Percentiles rank a stretch among this genome's conserved stretches.
Evolutionary conservation across 2,113 vertebrate genomes (phyloP).

Genomic region (Fregata magnificens): DNA sequence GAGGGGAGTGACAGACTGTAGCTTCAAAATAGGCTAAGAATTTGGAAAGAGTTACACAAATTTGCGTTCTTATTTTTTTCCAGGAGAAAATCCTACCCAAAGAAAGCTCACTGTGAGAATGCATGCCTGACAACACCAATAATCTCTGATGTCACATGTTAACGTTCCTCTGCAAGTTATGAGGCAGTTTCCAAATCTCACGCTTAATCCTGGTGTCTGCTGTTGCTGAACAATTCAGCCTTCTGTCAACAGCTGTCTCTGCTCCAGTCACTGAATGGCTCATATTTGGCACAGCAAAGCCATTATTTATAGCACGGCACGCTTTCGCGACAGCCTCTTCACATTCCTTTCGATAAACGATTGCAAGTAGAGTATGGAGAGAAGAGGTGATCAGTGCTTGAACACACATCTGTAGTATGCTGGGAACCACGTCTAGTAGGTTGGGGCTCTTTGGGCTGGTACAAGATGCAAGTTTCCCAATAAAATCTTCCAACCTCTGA

Average conservation of each 20-base stretch:
- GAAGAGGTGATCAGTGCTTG: not conserved
- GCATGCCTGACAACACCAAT: not conserved
- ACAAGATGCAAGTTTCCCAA: not conserved
- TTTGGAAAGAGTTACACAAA: not conserved
- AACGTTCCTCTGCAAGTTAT: not conserved
- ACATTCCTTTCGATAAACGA: not conserved
- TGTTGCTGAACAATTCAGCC: not conserved
- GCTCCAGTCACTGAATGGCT: not conserved
- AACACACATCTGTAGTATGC: not conserved
- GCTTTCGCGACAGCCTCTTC: not conserved
- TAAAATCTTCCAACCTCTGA: not conserved
- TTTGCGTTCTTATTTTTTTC: not conserved
- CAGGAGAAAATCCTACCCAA: not conserved
- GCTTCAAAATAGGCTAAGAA: not conserved
- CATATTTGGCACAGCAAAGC: not conserved
- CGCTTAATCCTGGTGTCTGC: not conserved
- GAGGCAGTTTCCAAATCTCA: not conserved
- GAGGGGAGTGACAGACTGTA: not conserved
- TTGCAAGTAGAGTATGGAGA: not conserved
- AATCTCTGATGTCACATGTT: not conserved
- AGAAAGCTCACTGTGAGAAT: not conserved
- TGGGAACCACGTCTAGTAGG: not conserved
- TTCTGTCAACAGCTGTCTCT: not conserved
- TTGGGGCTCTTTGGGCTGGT: not conserved
- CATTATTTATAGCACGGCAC: not conserved